Evolutionary conservation across 2,797 vertebrate species (phyloP).

Genomic region (Rhinichthys osculus): DNA sequence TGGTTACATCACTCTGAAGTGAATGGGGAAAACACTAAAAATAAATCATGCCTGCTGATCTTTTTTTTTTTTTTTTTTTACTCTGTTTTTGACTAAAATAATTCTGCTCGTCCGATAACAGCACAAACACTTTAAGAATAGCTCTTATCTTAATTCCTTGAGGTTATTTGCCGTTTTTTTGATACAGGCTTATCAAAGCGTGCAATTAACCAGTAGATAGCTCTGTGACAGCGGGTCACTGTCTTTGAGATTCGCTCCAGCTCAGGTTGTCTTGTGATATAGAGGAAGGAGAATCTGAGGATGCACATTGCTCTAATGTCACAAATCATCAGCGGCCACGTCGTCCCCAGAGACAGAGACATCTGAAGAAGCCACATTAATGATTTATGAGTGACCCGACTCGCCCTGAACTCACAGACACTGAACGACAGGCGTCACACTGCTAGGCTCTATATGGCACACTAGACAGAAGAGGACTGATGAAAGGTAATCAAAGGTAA

Average conservation of each 20-base stretch:
- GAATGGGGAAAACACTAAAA: background rate
- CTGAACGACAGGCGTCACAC: constrained; percentile 36
- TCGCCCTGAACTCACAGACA: constrained; percentile 27
- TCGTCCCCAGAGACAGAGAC: constrained; percentile 28
- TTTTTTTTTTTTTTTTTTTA: background rate
- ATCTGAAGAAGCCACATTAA: constrained; percentile 34
- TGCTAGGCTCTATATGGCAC: constrained; percentile 3
- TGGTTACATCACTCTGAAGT: background rate
- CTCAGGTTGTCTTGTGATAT: constrained; percentile 32
- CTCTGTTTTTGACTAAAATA: background rate
- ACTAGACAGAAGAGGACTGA: background rate
- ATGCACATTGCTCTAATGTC: constrained; percentile 8
- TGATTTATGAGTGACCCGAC: constrained; percentile 52
- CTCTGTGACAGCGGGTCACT: background rate
- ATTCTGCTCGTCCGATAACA: background rate
- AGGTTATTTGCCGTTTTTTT: constrained; percentile 2
- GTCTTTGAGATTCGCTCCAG: background rate
- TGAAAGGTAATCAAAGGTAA: background rate
- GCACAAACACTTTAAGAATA: background rate
- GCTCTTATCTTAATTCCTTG: constrained; percentile 1
- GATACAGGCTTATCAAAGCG: constrained; percentile 37
- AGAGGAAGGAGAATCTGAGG: constrained; percentile 18
- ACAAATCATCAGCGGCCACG: constrained; percentile 20
- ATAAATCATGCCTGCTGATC: background rate
- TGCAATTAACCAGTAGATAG: constrained; percentile 21